phyloP scores from a whole-genome alignment of 2,113 vertebrate species.

The Casuarius casuarius region DNA sequence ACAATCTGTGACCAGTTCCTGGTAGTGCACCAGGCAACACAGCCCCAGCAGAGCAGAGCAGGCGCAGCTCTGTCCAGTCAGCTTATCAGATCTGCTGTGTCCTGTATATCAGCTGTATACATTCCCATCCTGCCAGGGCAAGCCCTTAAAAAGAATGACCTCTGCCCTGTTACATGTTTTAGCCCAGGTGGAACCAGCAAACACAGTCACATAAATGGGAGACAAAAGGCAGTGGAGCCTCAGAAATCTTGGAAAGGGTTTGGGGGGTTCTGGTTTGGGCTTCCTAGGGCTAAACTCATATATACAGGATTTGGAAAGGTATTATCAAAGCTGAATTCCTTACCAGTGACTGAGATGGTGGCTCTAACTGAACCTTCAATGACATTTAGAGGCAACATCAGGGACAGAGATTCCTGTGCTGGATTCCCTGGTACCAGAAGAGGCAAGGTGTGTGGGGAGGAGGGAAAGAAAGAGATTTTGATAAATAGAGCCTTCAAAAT shows the following conservation, averaged over 20 bases:
- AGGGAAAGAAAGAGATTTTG: background rate
- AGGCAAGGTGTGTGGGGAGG: background rate
- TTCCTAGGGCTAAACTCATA: background rate
- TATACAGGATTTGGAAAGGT: background rate
- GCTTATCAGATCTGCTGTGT: background rate
- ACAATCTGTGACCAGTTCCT: background rate
- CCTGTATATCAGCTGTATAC: background rate
- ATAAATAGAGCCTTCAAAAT: background rate
- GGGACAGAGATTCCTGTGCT: slow-evolving; percentile 59
- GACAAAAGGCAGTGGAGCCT: background rate
- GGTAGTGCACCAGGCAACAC: background rate
- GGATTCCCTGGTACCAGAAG: slow-evolving; percentile 23
- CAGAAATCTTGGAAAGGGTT: background rate
- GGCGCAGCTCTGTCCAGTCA: background rate
- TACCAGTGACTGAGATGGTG: slow-evolving; percentile 48
- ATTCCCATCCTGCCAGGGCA: background rate
- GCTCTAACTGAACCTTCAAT: slow-evolving; percentile 70
- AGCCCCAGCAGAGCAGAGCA: background rate
- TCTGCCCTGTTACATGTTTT: background rate
- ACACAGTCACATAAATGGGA: accelerated
- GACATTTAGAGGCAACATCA: slow-evolving; percentile 57
- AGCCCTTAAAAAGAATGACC: background rate
- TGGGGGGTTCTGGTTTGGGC: background rate
- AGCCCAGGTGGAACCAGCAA: background rate
- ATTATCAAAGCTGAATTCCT: background rate